Evolutionary conservation across 2,888 invertebrate species (phyloP).

Genomic region (Hydroisotoma schaefferi): DNA sequence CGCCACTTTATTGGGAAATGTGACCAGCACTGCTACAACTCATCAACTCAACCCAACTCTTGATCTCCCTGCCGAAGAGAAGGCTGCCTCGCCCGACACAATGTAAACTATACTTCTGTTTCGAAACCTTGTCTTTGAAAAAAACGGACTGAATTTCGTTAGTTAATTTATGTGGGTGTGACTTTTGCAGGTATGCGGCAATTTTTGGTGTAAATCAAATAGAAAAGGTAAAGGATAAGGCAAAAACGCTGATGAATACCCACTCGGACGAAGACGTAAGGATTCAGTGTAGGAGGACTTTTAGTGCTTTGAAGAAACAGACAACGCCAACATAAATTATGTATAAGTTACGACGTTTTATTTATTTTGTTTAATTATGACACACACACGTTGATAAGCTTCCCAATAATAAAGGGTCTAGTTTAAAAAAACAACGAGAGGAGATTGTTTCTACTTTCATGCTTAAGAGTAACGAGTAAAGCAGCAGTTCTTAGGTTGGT

Average conservation of each 20-base stretch:
- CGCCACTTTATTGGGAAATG: constrained; percentile 57
- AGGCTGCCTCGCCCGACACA: constrained; percentile 58
- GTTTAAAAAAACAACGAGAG: too few relatives aligned
- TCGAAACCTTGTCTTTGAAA: neutral
- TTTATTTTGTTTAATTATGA: too few relatives aligned
- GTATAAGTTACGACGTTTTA: too few relatives aligned
- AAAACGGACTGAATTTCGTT: neutral
- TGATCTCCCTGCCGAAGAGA: constrained; percentile 56
- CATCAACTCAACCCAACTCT: constrained; percentile 53
- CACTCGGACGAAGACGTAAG: constrained; percentile 52
- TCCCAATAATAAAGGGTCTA: too few relatives aligned
- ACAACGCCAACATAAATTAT: neutral
- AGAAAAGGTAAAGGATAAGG: constrained; percentile 52
- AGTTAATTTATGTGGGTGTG: neutral
- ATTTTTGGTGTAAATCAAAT: constrained; percentile 53
- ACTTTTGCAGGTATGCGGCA: constrained; percentile 52
- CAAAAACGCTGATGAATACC: constrained; percentile 51
- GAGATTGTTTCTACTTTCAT: too few relatives aligned
- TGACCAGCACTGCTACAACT: constrained; percentile 53
- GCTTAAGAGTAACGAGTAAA: too few relatives aligned
- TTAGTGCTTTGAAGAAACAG: constrained; percentile 22
- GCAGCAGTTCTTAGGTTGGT: too few relatives aligned
- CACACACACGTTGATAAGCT: too few relatives aligned
- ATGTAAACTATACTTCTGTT: constrained; percentile 51
- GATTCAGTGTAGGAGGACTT: constrained; percentile 51